phyloP scores from a whole-genome alignment of 2,888 invertebrate genomes.

The Caenorhabditis sp. region DNA sequence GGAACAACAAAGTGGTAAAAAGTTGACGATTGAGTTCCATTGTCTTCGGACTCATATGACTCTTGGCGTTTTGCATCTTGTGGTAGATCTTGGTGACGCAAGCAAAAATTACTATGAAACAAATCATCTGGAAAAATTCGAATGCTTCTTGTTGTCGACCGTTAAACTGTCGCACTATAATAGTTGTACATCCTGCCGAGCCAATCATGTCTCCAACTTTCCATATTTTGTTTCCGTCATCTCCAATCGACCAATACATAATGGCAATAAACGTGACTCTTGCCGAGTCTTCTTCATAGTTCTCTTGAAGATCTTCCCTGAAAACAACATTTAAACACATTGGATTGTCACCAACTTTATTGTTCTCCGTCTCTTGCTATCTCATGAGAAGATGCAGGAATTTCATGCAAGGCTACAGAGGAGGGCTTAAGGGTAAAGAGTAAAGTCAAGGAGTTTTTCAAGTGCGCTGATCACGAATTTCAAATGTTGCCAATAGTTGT shows the following conservation, averaged over 20 bases:
- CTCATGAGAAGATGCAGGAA: no score
- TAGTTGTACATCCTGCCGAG: background rate
- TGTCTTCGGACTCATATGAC: constrained; percentile 8
- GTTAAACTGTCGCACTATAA: constrained; percentile 12
- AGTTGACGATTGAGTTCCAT: constrained; percentile 28
- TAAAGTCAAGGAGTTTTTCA: no score
- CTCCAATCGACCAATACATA: constrained; percentile 24
- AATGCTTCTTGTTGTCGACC: no score
- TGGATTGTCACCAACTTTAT: no score
- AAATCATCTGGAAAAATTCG: background rate
- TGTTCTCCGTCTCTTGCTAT: no score
- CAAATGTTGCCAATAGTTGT: no score
- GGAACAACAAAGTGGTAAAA: constrained; percentile 18
- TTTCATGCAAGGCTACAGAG: no score
- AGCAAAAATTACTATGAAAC: constrained; percentile 17
- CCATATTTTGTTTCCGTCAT: constrained; percentile 22
- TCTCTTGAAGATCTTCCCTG: no score
- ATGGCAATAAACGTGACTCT: constrained; percentile 11
- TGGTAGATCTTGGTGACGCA: constrained; percentile 21
- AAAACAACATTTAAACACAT: no score
- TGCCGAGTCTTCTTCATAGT: constrained; percentile 17
- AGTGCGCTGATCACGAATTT: no score
- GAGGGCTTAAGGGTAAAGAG: no score
- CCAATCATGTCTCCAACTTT: constrained; percentile 3
- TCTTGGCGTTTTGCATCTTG: background rate